Conservation (phyloP, 2,113 vertebrate genomes). For the Candoia aspera region DNA sequence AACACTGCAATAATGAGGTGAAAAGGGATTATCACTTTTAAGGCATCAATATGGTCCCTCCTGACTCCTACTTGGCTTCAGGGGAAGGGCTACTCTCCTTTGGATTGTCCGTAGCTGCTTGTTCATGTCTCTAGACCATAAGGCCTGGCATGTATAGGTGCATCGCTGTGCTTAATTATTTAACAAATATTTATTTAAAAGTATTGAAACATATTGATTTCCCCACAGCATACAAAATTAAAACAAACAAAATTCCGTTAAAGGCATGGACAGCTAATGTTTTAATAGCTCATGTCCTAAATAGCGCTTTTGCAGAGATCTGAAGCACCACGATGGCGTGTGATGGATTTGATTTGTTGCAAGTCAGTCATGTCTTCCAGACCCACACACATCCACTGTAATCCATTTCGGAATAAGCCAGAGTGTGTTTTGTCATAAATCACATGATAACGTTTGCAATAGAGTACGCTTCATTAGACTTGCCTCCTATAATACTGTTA, state of each 20-base stretch:
- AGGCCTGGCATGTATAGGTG: neutral
- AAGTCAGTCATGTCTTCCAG: neutral
- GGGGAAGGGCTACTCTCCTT: neutral
- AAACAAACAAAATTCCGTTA: neutral
- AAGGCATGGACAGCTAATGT: neutral
- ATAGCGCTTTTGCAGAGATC: neutral
- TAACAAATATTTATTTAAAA: neutral
- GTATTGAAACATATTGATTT: neutral
- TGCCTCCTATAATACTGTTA: constrained; percentile 42
- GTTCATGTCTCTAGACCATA: neutral
- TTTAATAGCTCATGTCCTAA: neutral
- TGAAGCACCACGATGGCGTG: fast-evolving
- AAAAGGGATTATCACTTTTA: neutral
- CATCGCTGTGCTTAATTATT: neutral
- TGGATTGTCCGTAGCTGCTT: neutral
- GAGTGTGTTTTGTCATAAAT: constrained; percentile 42
- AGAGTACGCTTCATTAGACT: constrained; percentile 57
- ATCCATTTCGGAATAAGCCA: constrained; percentile 40
- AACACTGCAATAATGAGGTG: neutral
- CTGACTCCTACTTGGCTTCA: neutral
- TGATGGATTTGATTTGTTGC: constrained; percentile 45
- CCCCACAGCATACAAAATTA: too few relatives aligned
- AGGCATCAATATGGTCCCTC: neutral
- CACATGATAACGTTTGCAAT: constrained; percentile 13
- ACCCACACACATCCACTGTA: neutral